A percentile compares a stretch with the other conserved stretches of the same genome.
phyloP scores from a whole-genome alignment of 2,797 vertebrate genomes.

The Monodelphis domestica region DNA sequence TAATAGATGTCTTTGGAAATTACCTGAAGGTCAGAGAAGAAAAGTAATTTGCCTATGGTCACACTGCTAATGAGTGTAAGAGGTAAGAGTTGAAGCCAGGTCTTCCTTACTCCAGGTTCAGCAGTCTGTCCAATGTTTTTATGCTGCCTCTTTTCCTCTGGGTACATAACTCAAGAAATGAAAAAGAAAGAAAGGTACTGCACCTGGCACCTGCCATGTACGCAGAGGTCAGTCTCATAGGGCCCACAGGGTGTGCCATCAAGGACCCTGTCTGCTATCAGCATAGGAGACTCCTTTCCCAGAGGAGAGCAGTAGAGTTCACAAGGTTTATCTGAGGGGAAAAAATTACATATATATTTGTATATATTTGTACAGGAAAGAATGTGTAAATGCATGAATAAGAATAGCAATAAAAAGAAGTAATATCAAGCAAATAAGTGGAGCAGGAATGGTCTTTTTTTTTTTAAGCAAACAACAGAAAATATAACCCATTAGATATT shows the following conservation, averaged over 20 bases:
- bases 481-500: neutral
- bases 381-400: fast-evolving
- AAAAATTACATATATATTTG: slow-evolving; percentile 12
- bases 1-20: neutral
- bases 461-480: neutral
- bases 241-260: slow-evolving; percentile 97
- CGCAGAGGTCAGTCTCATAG: slow-evolving; percentile 95
- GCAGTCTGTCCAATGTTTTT: neutral
- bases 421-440: no score
- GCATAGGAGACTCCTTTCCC: slow-evolving; percentile 90
- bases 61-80: neutral
- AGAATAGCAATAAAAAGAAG: neutral
- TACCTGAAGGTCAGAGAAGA: neutral
- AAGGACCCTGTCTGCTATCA: slow-evolving; percentile 93
- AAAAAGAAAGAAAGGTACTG: slow-evolving; percentile 71
- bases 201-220: slow-evolving; percentile 97
- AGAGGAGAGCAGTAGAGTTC: slow-evolving; percentile 93
- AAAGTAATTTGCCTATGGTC: neutral
- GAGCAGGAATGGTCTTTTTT: neutral
- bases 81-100: neutral
- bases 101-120: neutral
- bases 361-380: neutral
- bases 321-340: slow-evolving; percentile 92
- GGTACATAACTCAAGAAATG: neutral
- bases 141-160: neutral